Evolutionary conservation across 2,113 vertebrate genomes (phyloP).

Genomic region (Callorhinus ursinus): DNA sequence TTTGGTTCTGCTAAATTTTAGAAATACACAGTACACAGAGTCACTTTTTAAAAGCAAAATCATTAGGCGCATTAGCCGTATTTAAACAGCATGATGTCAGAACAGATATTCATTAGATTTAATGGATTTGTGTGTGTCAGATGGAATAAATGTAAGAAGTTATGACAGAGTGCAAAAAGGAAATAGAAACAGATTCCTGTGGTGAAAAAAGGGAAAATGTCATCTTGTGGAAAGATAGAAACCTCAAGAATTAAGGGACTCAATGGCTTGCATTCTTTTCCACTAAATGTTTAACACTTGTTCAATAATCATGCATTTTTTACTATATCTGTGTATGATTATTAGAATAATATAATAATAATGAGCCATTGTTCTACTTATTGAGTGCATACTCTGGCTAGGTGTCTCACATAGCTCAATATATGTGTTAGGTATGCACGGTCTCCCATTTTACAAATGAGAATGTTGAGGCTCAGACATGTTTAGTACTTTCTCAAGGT

Average conservation of each 20-base stretch:
- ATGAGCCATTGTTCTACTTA: background rate
- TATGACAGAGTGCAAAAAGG: background rate
- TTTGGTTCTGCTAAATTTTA: slow-evolving; percentile 1
- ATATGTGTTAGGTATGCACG: background rate
- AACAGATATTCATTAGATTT: slow-evolving; percentile 59
- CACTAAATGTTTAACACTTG: background rate
- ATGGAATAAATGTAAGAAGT: background rate
- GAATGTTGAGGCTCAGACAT: background rate
- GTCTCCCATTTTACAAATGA: background rate
- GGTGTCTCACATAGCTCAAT: background rate
- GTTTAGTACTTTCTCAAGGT: background rate
- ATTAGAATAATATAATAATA: background rate
- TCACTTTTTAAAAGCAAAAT: slow-evolving; percentile 48
- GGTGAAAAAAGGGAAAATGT: background rate
- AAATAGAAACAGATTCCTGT: background rate
- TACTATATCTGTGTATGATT: background rate
- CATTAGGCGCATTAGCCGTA: background rate
- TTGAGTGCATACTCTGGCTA: background rate
- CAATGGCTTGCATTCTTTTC: background rate
- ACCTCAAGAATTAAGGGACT: background rate
- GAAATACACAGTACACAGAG: background rate
- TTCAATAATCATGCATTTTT: background rate
- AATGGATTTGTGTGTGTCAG: slow-evolving; percentile 17
- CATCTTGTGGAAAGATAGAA: background rate
- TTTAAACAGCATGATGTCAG: slow-evolving; percentile 40